Conservation (phyloP, 1,140 invertebrate genomes). For the Caenorhabditis latens region DNA sequence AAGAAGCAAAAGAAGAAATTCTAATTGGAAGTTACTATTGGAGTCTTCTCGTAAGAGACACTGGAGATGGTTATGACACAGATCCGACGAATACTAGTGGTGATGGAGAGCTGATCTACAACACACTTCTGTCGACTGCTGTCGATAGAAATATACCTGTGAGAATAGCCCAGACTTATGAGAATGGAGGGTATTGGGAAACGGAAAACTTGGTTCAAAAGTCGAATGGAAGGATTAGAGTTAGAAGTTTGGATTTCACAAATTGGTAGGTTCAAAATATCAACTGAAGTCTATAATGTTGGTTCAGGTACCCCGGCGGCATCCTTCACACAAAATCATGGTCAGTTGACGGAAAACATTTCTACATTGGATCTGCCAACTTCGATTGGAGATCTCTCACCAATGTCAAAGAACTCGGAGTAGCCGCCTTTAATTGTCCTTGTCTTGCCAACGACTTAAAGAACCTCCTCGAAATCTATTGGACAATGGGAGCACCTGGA, state of each 20-base stretch:
- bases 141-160: conserved; percentile 28
- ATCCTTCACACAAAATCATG: conserved; percentile 95
- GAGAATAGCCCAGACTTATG: conserved; percentile 60
- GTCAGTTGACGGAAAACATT: conserved; percentile 84
- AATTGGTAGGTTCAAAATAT: conserved; percentile 21
- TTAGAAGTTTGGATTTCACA: conserved; percentile 58
- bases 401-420: conserved; percentile 95
- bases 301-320: conserved; percentile 80
- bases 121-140: conserved; percentile 53
- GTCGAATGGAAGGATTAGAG: conserved; percentile 45
- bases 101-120: conserved; percentile 56
- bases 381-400: conserved; percentile 92
- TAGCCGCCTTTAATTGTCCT: conserved; percentile 87
- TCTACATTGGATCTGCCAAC: conserved; percentile 82
- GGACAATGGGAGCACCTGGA: conserved; percentile 84
- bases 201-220: conserved; percentile 30
- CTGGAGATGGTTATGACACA: conserved; percentile 53
- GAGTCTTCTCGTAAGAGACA: conserved; percentile 57
- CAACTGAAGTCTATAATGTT: background rate
- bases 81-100: conserved; percentile 47
- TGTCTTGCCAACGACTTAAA: conserved; percentile 87
- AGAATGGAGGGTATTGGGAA: conserved; percentile 56
- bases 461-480: conserved; percentile 94
- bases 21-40: conserved; percentile 60
- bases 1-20: conserved; percentile 56